Percentiles rank a stretch among this genome's conserved stretches.
Conservation (phyloP, 2,113 vertebrate genomes). For the Phyllostomus hastatus region DNA sequence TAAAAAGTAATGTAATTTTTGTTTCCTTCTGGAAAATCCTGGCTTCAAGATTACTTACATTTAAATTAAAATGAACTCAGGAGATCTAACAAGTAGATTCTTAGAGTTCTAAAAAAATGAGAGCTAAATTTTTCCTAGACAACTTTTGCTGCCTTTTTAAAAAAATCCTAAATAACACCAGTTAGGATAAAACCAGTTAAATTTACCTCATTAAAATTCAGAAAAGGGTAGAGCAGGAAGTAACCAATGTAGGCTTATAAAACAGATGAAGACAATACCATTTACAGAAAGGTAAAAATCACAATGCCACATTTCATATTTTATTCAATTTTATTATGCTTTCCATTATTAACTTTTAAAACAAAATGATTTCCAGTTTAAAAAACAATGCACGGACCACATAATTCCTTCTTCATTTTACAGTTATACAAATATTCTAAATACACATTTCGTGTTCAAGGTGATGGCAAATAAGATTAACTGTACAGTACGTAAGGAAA, state of each 20-base stretch:
- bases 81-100: background rate
- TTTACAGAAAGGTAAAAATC: slow-evolving; percentile 36
- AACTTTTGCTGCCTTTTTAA: background rate
- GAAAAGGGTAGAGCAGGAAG: background rate
- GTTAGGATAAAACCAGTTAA: background rate
- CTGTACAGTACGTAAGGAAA: slow-evolving; percentile 85
- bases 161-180: background rate
- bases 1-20: background rate
- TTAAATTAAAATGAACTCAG: background rate
- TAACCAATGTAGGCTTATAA: background rate
- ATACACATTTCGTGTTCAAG: slow-evolving; percentile 87
- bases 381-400: slow-evolving; percentile 91
- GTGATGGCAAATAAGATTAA: slow-evolving; percentile 87
- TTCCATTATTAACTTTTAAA: slow-evolving; percentile 89
- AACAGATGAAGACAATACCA: slow-evolving; percentile 1
- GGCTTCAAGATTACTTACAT: background rate
- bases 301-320: slow-evolving; percentile 76
- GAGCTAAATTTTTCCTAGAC: background rate
- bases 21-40: background rate
- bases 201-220: slow-evolving; percentile 18
- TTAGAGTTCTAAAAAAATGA: background rate
- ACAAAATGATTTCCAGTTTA: slow-evolving; percentile 92
- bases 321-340: slow-evolving; percentile 89
- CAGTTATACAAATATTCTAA: slow-evolving; percentile 96
- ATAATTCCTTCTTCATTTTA: slow-evolving; percentile 88